A percentile compares a stretch with the other conserved stretches of the same genome.
phyloP scores from a whole-genome alignment of 1,140 invertebrate species.

The Drepana arcuata region DNA sequence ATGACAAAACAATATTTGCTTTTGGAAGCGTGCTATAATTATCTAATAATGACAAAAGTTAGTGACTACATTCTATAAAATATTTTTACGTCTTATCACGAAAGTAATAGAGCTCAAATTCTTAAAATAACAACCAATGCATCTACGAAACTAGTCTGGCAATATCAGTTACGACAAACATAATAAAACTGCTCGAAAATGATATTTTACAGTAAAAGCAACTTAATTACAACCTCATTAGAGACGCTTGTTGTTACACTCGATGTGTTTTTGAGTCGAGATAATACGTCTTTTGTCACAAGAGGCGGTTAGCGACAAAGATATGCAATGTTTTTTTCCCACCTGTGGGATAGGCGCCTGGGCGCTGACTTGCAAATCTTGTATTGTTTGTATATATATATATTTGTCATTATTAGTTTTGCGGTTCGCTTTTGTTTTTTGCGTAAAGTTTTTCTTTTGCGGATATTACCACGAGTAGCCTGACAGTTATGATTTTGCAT shows the following conservation, averaged over 20 bases:
- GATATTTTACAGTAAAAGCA: neutral
- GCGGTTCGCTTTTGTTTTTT: conserved; percentile 21
- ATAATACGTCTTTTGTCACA: no score
- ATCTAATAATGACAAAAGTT: no score
- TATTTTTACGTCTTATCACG: no score
- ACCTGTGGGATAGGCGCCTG: conserved; percentile 30
- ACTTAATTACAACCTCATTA: no score
- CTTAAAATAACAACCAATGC: no score
- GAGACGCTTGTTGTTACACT: no score
- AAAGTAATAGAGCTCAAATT: no score
- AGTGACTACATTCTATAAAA: no score
- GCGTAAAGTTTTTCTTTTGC: conserved; percentile 6
- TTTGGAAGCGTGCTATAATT: conserved; percentile 41
- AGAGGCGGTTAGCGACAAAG: conserved; percentile 50
- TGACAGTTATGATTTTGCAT: conserved; percentile 18
- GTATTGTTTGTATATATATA: conserved; percentile 18
- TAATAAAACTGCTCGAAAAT: no score
- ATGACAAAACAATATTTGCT: conserved; percentile 28
- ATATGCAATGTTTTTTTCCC: conserved; percentile 20
- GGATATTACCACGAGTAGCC: conserved; percentile 6
- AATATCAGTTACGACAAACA: no score
- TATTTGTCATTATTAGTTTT: conserved; percentile 34
- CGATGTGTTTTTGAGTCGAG: no score
- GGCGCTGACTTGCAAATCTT: conserved; percentile 37
- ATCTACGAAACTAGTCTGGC: no score